Evolutionary conservation across 2,797 vertebrate species (phyloP).

Genomic region (Lindbergichthys nudifrons): DNA sequence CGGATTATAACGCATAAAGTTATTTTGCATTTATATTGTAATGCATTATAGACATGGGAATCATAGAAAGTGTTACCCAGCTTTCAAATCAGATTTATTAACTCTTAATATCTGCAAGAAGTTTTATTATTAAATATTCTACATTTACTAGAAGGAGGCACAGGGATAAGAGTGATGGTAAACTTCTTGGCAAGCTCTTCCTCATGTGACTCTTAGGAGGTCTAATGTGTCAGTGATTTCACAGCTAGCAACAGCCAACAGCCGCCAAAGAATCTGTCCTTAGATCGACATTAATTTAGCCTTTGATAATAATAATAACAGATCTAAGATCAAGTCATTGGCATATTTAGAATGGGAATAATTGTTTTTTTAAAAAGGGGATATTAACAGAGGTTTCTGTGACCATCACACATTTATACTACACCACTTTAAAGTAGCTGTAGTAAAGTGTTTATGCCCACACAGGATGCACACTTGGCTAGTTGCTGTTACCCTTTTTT

Average conservation of each 20-base stretch:
- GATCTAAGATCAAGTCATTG: not conserved
- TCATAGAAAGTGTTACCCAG: too few species aligned
- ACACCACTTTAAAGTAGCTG: not conserved
- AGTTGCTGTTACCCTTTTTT: not conserved
- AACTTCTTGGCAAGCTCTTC: slow-evolving; percentile 34
- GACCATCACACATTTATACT: not conserved
- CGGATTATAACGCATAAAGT: too few species aligned
- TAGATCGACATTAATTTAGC: slow-evolving; percentile 33
- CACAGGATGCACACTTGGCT: not conserved
- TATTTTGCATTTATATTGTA: too few species aligned
- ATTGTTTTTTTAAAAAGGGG: not conserved
- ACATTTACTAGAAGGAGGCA: not conserved
- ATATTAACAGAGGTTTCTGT: not conserved
- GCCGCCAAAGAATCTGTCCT: slow-evolving; percentile 49
- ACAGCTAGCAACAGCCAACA: slow-evolving; percentile 40
- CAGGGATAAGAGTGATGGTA: slow-evolving; percentile 2
- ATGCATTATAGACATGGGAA: too few species aligned
- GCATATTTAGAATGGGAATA: not conserved
- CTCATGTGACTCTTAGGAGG: slow-evolving; percentile 32
- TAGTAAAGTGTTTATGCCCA: not conserved
- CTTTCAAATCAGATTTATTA: not conserved
- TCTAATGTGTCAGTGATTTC: slow-evolving; percentile 33
- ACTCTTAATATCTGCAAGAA: not conserved
- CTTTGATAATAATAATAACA: slow-evolving; percentile 40
- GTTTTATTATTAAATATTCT: slow-evolving; percentile 10